Conservation (phyloP, 2,113 vertebrate species). For the Seriola quinqueradiata region DNA sequence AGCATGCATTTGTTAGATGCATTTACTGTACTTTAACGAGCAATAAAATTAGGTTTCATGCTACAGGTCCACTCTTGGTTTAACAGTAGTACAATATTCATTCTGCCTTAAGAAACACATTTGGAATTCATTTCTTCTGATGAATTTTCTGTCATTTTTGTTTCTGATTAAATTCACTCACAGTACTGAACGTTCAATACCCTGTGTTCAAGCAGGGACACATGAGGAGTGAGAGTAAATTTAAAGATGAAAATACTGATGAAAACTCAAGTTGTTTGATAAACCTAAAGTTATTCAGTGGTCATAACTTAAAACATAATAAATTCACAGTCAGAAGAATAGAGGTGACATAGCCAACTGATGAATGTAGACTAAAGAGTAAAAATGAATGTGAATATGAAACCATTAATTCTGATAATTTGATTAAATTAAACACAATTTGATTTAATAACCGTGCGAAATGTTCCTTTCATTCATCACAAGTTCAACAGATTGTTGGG, state of each 20-base stretch:
- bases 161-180: no score
- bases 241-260: neutral
- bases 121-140: neutral
- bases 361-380: neutral
- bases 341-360: constrained; percentile 14
- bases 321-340: constrained; percentile 15
- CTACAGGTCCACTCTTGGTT: neutral
- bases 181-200: neutral
- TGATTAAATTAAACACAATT: constrained; percentile 22
- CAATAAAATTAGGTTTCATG: neutral
- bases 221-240: neutral
- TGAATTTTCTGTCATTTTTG: neutral
- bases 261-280: neutral
- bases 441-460: constrained; percentile 15
- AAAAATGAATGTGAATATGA: constrained; percentile 15
- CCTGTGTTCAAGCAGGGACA: neutral
- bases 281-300: neutral
- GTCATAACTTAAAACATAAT: constrained; percentile 3
- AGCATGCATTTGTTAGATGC: neutral
- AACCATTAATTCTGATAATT: constrained; percentile 1
- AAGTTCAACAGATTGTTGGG: constrained; percentile 7
- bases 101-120: neutral
- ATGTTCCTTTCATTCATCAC: constrained; percentile 21
- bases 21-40: neutral
- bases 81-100: neutral